Evolutionary conservation across 2,797 vertebrate species (phyloP), one percentile per base, ranked within the genome.

Genomic region (Kryptolebias ocellatus): DNA sequence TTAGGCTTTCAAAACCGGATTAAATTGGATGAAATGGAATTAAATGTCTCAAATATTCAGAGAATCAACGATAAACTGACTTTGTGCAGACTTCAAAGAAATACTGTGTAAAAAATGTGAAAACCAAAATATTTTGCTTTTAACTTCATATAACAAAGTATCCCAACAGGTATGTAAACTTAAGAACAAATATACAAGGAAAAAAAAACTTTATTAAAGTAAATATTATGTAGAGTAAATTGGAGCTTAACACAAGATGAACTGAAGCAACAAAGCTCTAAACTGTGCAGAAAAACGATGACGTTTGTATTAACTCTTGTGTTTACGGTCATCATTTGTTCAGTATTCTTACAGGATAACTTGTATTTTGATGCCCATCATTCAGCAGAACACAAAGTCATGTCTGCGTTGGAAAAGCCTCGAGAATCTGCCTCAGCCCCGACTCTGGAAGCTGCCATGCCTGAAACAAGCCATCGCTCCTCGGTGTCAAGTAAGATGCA

Each of bases 361-460:
- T 20, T 62, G 29, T 29, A 75, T 59, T 77, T 60, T 70, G 63
- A 78, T 69, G 70, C 72, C 70, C 58, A 29, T 37, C 67, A 74
- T 83, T 81, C 89, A 92, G 62, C 94, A 99, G 98, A 98, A 93
- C 89, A 94, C 76, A 98, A 96, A 93, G 95, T 92, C 89, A 93
- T 97, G 87, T 96, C 96, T 64, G 94, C 96, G 29, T 88, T 98
- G 93, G 97, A 99, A 93, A 97, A 97, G 92, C 96, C 97, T 42
- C 92, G 96, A 83, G 97, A 98, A 90, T 98, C 96, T 24, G 95
- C 97, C 4, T 99, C 97, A 70, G 98, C 96, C 56, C 97, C 97
- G 2, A 96, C 96, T 0, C 94, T 99, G 52, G 96, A 98, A 92
- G 96, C 96, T 73, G 95, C 93, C 68, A 84, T 95, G 64, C 96